Evolutionary conservation across 2,888 invertebrate genomes (phyloP).

Genomic region (Alviniconcha strummeri): DNA sequence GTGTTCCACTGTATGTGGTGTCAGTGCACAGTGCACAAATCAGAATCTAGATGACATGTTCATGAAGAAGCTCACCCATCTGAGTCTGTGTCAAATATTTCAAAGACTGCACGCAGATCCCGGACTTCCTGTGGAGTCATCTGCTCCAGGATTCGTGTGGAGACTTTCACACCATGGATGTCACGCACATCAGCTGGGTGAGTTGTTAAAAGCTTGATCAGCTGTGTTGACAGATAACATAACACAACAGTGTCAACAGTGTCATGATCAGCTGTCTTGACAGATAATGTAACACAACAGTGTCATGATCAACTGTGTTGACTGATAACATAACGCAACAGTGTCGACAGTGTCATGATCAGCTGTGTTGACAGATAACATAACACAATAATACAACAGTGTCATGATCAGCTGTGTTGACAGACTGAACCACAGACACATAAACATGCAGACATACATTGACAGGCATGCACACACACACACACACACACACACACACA

Average conservation of each 20-base stretch:
- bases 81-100: constrained; percentile 68
- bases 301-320: too few species aligned
- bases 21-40: too few species aligned
- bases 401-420: constrained; percentile 64
- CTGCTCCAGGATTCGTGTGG: constrained; percentile 66
- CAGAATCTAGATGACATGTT: too few species aligned
- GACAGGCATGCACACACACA: neutral
- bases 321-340: constrained; percentile 34
- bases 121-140: constrained; percentile 71
- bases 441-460: neutral
- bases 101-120: constrained; percentile 70
- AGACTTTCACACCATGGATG: constrained; percentile 69
- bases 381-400: constrained; percentile 37
- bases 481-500: neutral
- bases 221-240: constrained; percentile 47
- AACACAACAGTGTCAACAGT: neutral
- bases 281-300: constrained; percentile 37
- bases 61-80: constrained; percentile 61
- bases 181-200: constrained; percentile 70
- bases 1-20: too few species aligned
- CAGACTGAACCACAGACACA: neutral
- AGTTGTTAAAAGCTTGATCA: constrained; percentile 66
- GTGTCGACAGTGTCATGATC: constrained; percentile 35
- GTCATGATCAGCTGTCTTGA: too few species aligned
- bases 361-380: neutral